Conservation (phyloP, 2,797 vertebrate genomes). For the Melanotaenia maccullochi region DNA sequence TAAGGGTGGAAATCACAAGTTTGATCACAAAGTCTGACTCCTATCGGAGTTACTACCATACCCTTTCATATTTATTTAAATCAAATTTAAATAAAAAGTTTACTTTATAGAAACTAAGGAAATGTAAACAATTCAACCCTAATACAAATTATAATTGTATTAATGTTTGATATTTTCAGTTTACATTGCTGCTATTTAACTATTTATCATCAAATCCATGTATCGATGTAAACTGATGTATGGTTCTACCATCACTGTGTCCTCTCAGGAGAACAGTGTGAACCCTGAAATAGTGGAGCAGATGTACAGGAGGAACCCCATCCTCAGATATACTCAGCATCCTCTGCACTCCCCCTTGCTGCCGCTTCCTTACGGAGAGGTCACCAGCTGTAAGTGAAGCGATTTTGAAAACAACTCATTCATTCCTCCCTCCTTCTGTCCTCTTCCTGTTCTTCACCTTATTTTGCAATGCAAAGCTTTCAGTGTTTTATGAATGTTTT, state of each 20-base stretch:
- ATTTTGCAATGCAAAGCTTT: background rate
- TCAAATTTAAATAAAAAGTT: too few relatives aligned
- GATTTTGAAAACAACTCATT: background rate
- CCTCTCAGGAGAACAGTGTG: slow-evolving; percentile 88
- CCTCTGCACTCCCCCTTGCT: slow-evolving; percentile 92
- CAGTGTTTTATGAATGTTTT: background rate
- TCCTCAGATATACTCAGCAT: slow-evolving; percentile 94
- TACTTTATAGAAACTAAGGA: too few relatives aligned
- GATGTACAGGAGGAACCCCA: slow-evolving; percentile 92
- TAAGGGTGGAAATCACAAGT: too few relatives aligned
- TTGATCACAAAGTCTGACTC: background rate
- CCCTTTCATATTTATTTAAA: too few relatives aligned
- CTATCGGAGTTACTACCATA: too few relatives aligned
- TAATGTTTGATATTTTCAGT: too few relatives aligned
- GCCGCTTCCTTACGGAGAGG: slow-evolving; percentile 91
- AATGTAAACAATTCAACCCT: too few relatives aligned
- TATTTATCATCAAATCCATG: too few relatives aligned
- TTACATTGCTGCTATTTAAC: too few relatives aligned
- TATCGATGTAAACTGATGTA: too few relatives aligned
- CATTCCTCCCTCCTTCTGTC: background rate
- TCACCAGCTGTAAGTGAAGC: slow-evolving; percentile 86
- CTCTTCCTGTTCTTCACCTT: background rate
- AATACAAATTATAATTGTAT: too few relatives aligned
- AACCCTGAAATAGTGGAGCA: slow-evolving; percentile 92
- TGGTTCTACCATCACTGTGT: background rate